Evolutionary conservation across 1,140 invertebrate species (phyloP).

Genomic region (Drosophila yakuba): DNA sequence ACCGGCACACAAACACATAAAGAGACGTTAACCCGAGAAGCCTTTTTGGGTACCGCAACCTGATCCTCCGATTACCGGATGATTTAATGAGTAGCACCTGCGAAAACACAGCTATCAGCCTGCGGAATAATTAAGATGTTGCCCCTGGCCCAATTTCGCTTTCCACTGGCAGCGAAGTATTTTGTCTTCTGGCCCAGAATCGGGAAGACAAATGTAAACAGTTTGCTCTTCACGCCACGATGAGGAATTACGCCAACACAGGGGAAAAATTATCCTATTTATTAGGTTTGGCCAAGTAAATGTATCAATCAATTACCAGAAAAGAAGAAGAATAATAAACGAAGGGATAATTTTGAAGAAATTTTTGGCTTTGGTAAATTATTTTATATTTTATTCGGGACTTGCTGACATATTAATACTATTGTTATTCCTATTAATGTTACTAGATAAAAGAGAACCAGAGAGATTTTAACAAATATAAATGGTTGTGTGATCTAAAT

Average conservation of each 20-base stretch:
- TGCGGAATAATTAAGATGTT: conserved; percentile 63
- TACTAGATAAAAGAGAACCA: too few relatives aligned
- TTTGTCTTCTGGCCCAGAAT: conserved; percentile 25
- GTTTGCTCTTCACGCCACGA: conserved; percentile 73
- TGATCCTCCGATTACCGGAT: conserved; percentile 53
- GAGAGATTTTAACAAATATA: too few relatives aligned
- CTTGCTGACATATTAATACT: background rate
- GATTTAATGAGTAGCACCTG: conserved; percentile 78
- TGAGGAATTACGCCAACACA: conserved; percentile 68
- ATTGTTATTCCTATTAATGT: too few relatives aligned
- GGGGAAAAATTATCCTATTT: conserved; percentile 6
- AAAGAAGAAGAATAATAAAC: background rate
- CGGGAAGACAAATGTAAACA: conserved; percentile 74
- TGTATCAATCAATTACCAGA: background rate
- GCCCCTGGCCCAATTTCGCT: conserved; percentile 18
- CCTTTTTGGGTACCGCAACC: conserved; percentile 8
- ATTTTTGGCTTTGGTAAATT: too few relatives aligned
- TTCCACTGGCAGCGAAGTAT: background rate
- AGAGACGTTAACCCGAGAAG: conserved; percentile 41
- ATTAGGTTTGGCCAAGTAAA: background rate
- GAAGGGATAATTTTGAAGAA: too few relatives aligned
- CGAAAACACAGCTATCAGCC: conserved; percentile 36
- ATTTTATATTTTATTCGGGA: too few relatives aligned
- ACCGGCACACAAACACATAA: conserved; percentile 16
- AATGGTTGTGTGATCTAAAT: too few relatives aligned